Evolutionary conservation across 2,113 vertebrate genomes (phyloP).

Genomic region (Rhinolophus ferrumequinum): DNA sequence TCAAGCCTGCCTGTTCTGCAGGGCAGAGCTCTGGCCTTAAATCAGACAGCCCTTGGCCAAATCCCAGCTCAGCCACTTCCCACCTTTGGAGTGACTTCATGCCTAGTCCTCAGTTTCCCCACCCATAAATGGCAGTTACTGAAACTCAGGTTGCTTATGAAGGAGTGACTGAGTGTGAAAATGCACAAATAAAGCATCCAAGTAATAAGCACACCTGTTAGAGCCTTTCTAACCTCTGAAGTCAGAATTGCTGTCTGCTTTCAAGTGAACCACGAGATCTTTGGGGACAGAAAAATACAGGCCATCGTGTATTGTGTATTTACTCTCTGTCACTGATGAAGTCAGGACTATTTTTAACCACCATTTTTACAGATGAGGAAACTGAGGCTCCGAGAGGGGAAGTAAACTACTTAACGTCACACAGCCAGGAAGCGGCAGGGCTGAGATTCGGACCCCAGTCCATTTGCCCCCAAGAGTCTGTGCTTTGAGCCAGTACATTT

Average conservation of each 20-base stretch:
- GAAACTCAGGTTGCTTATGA: background rate
- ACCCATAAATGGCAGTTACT: background rate
- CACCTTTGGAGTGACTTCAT: background rate
- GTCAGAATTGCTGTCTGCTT: background rate
- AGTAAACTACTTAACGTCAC: background rate
- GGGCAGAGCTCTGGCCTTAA: background rate
- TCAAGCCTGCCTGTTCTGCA: background rate
- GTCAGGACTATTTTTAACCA: background rate
- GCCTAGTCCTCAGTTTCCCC: background rate
- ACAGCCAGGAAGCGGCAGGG: background rate
- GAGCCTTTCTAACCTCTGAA: background rate
- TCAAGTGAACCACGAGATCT: background rate
- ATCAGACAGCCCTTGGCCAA: background rate
- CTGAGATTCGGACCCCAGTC: background rate
- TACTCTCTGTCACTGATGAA: background rate
- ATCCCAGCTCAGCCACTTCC: background rate
- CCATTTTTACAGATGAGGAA: background rate
- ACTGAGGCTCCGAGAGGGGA: background rate
- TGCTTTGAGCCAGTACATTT: background rate
- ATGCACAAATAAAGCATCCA: background rate
- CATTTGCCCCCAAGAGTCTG: background rate
- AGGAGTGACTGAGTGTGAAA: background rate
- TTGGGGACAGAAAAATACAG: background rate
- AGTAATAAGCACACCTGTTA: accelerated
- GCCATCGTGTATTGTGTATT: accelerated